Base-by-base conservation (phyloP, 2,113 vertebrate species). In the Sialia sialis region DNA sequence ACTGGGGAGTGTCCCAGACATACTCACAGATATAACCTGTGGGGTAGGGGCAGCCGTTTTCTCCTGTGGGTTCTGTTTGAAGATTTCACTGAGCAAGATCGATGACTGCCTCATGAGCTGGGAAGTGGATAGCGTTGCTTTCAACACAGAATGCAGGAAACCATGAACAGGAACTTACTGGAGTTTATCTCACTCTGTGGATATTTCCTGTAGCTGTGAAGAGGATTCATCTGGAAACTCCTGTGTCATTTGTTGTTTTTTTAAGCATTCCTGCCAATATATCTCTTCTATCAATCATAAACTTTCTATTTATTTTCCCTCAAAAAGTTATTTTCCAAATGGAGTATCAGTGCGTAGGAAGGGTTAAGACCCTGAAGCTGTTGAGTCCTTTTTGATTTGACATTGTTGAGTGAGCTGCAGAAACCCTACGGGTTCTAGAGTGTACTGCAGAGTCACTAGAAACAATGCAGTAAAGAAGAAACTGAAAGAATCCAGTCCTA, bases 1-100 rank as follows among this genome's bases (percentile, higher is more conserved):
- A 41, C 2, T 41, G 8, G 6, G 10, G 32, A 9, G 5, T 34
- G 17, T 14, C 9, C 34, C 70, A 70, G 72, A 62, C 54, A 41
- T 60, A 36, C 18, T 76, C 66, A 64, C 14, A 83, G 26, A 48
- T 39, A 64, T 11, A 82, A 27, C 43, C 10, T 14, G 10, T 36
- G 17, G 21, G 34, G 3, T 22, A 49, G 41, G 32, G 8, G 13
- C 21, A 4, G n/a, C 17, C 0, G 0, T 52, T 86, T 51, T 20
- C 12, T 89, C 21, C 9, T 41, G 6, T 30, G 27, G 29, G 43
- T 58, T 90, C 51, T 74, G 17, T 68, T 43, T 44, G 60, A 76
- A 84, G 32, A 60, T 39, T 79, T 83, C n/a, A 38, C 52, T 55
- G 58, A 51, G 49, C 13, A 41, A 48, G 17, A 59, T 13, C 2